Evolutionary conservation across 2,797 vertebrate genomes (phyloP), one percentile per base, ranked within the genome.

Genomic region (Gymnothorax javanicus): DNA sequence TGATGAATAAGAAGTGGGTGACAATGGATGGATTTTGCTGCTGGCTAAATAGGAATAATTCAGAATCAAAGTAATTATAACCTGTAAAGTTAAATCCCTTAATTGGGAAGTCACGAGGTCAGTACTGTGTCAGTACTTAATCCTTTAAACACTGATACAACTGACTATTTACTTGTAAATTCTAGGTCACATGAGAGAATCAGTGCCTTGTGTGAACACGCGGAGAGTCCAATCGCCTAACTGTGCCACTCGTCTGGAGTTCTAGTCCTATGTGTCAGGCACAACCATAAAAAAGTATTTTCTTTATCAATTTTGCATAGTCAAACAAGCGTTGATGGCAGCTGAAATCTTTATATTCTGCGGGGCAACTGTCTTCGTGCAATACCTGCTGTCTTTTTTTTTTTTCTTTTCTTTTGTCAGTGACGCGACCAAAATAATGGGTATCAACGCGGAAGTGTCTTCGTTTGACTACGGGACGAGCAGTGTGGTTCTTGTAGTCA

Each of bases 401-500:
- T 43, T 43, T 43, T 43, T 43, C 2, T 43, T 43, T 43, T 43
- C 2, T 43, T 43, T 43, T 43, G 33, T 43, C 33, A 43, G 33
- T 43, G 33, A 43, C 33, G 25, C 43, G 33, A 75, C 71, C 12
- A 33, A 71, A 15, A 8, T 12, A 27, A 17, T 77, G 33, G 13
- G 5, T 12, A 6, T 43, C 4, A 50, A 77, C 33, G 50, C 12
- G 27, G 27, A 33, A 15, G 50, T 43, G 33, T 17, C 43, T 54
- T 56, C 50, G 2, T 67, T 13, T 60, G 5, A 7, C 64, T 64
- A 12, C 33, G 11, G n/a, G 85, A 12, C 50, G 13, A n/a, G 85
- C 27, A 4, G 43, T 57, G 1, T 90, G 92, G 93, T 90, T 91
- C 8, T 89, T 94, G 93, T 92, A 93, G 93, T 95, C 88, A 84